These are phyloP conservation scores for Spheniscus humboldti DNA, from an alignment of 2,797 vertebrate species.

Conservation along the genomic window DNA sequence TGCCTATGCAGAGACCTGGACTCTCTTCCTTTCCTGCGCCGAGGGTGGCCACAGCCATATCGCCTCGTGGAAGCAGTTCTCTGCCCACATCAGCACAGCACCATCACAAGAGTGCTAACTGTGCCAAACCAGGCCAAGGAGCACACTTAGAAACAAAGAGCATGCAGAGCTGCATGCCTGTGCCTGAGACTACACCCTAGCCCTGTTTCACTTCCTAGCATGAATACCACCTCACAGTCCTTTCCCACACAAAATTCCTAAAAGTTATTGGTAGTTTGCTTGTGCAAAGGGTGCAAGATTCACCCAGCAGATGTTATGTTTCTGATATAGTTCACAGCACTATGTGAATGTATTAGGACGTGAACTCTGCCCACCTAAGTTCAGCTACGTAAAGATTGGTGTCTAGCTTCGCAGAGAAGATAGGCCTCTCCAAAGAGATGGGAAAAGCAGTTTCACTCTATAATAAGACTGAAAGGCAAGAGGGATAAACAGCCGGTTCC, in stretches of 20 bases:
- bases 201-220: neutral
- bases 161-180: neutral
- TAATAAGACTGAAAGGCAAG: neutral
- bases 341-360: neutral
- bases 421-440: neutral
- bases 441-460: neutral
- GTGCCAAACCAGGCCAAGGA: neutral
- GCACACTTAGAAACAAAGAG: fast-evolving
- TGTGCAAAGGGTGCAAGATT: neutral
- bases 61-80: neutral
- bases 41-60: neutral
- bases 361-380: neutral
- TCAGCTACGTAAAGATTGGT: neutral
- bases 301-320: neutral
- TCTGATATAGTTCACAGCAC: neutral
- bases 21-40: neutral
- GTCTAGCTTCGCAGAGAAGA: neutral
- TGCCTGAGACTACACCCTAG: neutral
- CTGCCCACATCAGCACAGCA: neutral
- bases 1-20: neutral
- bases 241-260: neutral
- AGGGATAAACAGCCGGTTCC: neutral
- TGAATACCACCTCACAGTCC: neutral
- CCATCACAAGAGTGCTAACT: fast-evolving
- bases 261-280: neutral